phyloP scores from a whole-genome alignment of 2,888 invertebrate species.

The Lithophane semibrunnea region DNA sequence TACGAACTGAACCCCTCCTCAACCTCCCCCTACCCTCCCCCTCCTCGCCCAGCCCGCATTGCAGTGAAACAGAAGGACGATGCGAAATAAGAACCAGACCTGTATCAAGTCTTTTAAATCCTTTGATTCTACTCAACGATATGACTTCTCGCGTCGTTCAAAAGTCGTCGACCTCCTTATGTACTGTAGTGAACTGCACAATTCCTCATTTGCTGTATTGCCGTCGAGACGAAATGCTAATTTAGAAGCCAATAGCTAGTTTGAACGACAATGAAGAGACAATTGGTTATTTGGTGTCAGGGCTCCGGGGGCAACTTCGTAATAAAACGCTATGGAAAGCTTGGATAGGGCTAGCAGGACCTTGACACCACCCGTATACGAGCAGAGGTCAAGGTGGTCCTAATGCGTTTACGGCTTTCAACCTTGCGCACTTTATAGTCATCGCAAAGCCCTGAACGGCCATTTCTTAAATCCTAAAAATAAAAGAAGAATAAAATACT shows the following conservation, averaged over 20 bases:
- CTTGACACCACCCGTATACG: conserved; percentile 79
- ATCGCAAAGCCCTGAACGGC: conserved; percentile 72
- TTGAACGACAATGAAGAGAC: conserved; percentile 69
- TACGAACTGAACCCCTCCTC: conserved; percentile 74
- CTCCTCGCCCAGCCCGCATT: conserved; percentile 84
- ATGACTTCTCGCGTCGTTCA: conserved; percentile 61
- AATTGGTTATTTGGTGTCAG: conserved; percentile 75
- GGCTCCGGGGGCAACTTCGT: conserved; percentile 70
- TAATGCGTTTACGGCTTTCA: conserved; percentile 80
- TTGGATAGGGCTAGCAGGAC: conserved; percentile 75
- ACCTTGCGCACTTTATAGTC: conserved; percentile 82
- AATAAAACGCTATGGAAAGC: conserved; percentile 74
- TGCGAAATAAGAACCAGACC: conserved; percentile 76
- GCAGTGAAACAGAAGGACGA: conserved; percentile 86
- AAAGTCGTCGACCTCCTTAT: conserved; percentile 69
- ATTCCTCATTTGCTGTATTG: conserved; percentile 65
- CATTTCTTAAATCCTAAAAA: conserved; percentile 74
- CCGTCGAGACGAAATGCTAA: conserved; percentile 70
- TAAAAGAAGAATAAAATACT: conserved; percentile 73
- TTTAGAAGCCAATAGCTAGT: conserved; percentile 68
- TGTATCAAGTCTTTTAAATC: conserved; percentile 71
- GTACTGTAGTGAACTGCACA: conserved; percentile 63
- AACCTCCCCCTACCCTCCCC: conserved; percentile 58
- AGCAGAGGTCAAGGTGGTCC: conserved; percentile 82
- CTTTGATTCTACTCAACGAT: conserved; percentile 66